Percentiles rank a stretch among this genome's conserved stretches.
Evolutionary conservation across 2,888 invertebrate genomes (phyloP).

Genomic region (Cenopis cana): DNA sequence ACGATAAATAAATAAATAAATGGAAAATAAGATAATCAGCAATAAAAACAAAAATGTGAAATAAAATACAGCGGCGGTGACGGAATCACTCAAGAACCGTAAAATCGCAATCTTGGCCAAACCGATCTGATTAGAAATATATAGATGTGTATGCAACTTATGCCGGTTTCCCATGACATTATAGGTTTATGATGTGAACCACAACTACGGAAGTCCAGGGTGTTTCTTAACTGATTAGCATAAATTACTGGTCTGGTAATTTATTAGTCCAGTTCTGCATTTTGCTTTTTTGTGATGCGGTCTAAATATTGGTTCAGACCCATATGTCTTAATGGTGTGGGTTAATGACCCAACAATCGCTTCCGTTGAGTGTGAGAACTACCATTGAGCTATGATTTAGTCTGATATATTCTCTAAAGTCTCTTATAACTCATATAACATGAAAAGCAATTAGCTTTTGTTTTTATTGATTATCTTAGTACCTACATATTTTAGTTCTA

Average conservation of each 20-base stretch:
- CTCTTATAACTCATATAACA: not conserved
- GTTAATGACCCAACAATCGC: conserved; percentile 48
- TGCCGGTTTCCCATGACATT: conserved; percentile 42
- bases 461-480: not conserved
- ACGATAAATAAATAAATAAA: too few species aligned
- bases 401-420: conserved; percentile 12
- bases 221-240: conserved; percentile 64
- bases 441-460: not conserved
- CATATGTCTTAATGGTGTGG: conserved; percentile 43
- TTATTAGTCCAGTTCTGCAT: conserved; percentile 51
- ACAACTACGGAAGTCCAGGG: conserved; percentile 72
- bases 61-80: conserved; percentile 28
- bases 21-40: not conserved
- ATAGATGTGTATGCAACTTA: conserved; percentile 19
- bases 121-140: conserved; percentile 37
- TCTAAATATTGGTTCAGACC: conserved; percentile 47
- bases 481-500: too few species aligned
- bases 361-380: conserved; percentile 51
- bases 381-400: conserved; percentile 43
- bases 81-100: conserved; percentile 23
- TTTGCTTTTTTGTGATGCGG: conserved; percentile 46
- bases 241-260: conserved; percentile 54
- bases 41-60: conserved; percentile 36
- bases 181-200: conserved; percentile 44
- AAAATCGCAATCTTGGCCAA: conserved; percentile 37